Evolutionary conservation across 2,888 invertebrate genomes (phyloP).

Genomic region (Oscheius sp.): DNA sequence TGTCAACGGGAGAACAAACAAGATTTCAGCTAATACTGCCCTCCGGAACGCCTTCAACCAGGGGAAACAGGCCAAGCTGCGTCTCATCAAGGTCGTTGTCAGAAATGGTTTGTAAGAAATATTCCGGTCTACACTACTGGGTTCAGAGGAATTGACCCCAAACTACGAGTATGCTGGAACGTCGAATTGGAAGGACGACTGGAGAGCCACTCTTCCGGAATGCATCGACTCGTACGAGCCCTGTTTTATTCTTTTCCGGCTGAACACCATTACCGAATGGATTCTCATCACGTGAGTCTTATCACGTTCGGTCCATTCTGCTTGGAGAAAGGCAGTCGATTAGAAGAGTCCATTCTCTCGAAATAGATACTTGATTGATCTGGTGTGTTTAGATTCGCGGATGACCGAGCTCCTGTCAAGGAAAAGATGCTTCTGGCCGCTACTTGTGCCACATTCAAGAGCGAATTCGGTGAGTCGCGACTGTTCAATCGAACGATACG

Average conservation of each 20-base stretch:
- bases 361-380: no score
- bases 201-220: conserved; percentile 67
- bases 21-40: conserved; percentile 67
- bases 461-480: conserved; percentile 81
- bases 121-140: neutral
- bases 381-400: conserved; percentile 83
- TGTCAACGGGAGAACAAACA: neutral
- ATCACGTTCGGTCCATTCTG: no score
- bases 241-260: conserved; percentile 88
- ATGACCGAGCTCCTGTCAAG: conserved; percentile 88
- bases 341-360: no score
- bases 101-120: conserved; percentile 60
- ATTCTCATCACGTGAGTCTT: conserved; percentile 75
- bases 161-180: conserved; percentile 65
- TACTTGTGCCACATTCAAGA: conserved; percentile 94
- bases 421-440: conserved; percentile 98
- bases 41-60: conserved; percentile 68
- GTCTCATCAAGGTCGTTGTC: conserved; percentile 72
- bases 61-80: conserved; percentile 69
- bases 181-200: conserved; percentile 71
- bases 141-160: conserved; percentile 61
- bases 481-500: no score
- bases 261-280: conserved; percentile 86
- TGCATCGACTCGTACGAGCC: conserved; percentile 79
- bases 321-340: no score